Evolutionary conservation across 1,140 invertebrate genomes (phyloP).

Genomic region (Tyrophagus putrescentiae): DNA sequence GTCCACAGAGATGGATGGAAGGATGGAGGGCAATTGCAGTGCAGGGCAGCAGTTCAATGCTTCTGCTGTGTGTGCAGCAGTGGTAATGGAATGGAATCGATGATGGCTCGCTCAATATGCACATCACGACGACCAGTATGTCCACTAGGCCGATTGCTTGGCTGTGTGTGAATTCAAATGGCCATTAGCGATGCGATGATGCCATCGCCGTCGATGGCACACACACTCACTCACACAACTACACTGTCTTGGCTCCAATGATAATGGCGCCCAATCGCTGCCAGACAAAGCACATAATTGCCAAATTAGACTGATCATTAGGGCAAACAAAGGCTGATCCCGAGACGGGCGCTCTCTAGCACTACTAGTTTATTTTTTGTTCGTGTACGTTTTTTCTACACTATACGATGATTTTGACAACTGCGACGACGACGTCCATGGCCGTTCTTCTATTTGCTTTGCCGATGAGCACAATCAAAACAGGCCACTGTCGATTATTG

Average conservation of each 20-base stretch:
- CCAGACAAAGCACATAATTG: conserved; percentile 9
- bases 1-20: background rate
- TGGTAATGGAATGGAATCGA: background rate
- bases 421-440: too few species aligned
- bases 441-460: too few species aligned
- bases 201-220: background rate
- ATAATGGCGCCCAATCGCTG: background rate
- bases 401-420: too few species aligned
- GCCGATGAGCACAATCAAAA: background rate
- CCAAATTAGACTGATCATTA: conserved; percentile 11
- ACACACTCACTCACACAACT: background rate
- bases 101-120: conserved; percentile 1
- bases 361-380: background rate
- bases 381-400: background rate
- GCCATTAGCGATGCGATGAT: conserved; percentile 4
- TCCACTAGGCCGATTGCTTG: background rate
- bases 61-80: background rate
- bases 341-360: background rate
- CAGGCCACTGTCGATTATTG: conserved; percentile 3
- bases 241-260: background rate
- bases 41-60: too few species aligned
- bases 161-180: conserved; percentile 9
- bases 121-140: background rate
- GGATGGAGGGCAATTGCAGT: background rate
- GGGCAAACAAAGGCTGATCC: conserved; percentile 9